phyloP scores from a whole-genome alignment of 2,888 invertebrate species.

The Unio delphinus region DNA sequence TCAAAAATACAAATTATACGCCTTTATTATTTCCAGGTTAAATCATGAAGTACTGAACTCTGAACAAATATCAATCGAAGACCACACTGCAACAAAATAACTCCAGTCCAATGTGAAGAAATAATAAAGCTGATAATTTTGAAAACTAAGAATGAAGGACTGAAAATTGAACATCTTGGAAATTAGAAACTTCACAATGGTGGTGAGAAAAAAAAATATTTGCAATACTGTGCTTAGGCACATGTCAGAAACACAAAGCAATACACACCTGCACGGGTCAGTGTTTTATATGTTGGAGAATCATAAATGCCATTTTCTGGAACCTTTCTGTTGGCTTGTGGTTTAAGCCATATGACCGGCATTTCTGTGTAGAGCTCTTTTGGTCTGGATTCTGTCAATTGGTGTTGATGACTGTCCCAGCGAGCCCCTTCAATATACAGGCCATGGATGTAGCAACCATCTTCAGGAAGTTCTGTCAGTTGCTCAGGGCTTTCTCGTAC shows the following conservation, averaged over 20 bases:
- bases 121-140: too few relatives aligned
- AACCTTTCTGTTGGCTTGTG: constrained; percentile 77
- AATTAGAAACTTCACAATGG: background rate
- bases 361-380: constrained; percentile 76
- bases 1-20: too few relatives aligned
- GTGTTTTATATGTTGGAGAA: constrained; percentile 80
- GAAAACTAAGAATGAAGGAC: too few relatives aligned
- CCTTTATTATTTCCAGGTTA: too few relatives aligned
- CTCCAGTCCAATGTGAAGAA: too few relatives aligned
- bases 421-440: constrained; percentile 70
- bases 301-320: constrained; percentile 73
- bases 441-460: constrained; percentile 71
- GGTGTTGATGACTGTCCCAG: constrained; percentile 61
- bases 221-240: background rate
- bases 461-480: constrained; percentile 62
- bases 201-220: background rate
- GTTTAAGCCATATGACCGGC: constrained; percentile 81
- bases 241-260: background rate
- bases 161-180: too few relatives aligned
- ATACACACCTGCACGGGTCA: constrained; percentile 74
- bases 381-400: constrained; percentile 67
- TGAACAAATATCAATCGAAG: too few relatives aligned
- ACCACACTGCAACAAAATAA: too few relatives aligned
- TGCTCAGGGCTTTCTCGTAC: constrained; percentile 57
- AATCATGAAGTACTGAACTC: too few relatives aligned